Evolutionary conservation across 2,797 vertebrate species (phyloP), one percentile per base, ranked within the genome.

Genomic region (Microctenopoma steveboyesi): DNA sequence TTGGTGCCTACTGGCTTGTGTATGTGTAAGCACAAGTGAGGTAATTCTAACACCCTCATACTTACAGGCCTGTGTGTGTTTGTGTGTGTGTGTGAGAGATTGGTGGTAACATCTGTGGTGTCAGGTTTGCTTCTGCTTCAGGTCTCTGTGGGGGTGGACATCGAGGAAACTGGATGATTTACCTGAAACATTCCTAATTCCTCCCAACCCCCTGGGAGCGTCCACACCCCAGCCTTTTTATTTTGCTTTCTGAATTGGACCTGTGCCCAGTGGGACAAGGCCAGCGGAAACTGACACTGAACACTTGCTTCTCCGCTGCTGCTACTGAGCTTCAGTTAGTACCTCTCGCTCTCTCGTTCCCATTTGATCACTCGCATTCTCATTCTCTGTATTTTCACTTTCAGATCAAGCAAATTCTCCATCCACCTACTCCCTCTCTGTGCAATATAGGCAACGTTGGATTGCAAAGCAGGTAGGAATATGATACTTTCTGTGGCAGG

Each of bases 401-500:
- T 79, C 76, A 87, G 81, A 86, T 85, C 81, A 88, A 72, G 48
- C 75, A 40, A 28, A 30, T 8, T 30, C 54, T 15, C 35, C 35
- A 6, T 68, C 5, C 28, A 16, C 46, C 25, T 25, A 27, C 35
- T 6, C 61, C 46, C 15, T 74, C 50, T 8, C 73, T 28, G 37
- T 65, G 72, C 79, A 83, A 85, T 85, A 86, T 84, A 81, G 64
- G 76, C 74, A 87, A 86, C 85, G 88, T 91, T 88, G 85, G 84
- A 84, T 87, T 87, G 90, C 82, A 92, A 92, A 93, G 87, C 75
- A 87, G 85, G 86, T 81, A 74, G 80, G 86, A 84, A 84, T 89
- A 84, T 78, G 85, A 86, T 85, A 83, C 73, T 60, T 86, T 78
- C 82, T 64, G 76, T 74, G 57, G 82, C 66, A 5, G 75, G 77